Percentiles rank a stretch among this genome's conserved stretches.
These are phyloP conservation scores for Oncorhynchus gorbuscha DNA, from an alignment of 2,113 vertebrate genomes.

Conservation along the genomic window DNA sequence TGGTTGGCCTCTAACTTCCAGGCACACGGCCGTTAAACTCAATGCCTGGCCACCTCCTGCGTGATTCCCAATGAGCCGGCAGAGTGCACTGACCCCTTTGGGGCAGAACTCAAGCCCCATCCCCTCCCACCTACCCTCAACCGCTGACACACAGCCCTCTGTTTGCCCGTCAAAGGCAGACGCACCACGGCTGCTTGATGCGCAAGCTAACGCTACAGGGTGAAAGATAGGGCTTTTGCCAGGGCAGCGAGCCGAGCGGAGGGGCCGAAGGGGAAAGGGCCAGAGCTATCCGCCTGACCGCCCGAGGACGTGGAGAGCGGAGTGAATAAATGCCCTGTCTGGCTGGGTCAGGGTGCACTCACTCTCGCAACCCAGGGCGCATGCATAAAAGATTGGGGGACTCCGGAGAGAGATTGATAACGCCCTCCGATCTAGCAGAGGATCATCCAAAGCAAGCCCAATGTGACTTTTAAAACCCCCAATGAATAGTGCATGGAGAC, in stretches of 20 bases:
- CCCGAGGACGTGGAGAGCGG: slow-evolving; percentile 62
- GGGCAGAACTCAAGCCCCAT: slow-evolving; percentile 40
- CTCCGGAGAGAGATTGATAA: slow-evolving; percentile 72
- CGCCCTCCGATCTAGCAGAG: slow-evolving; percentile 32
- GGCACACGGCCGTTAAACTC: slow-evolving; percentile 60
- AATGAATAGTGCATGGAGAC: slow-evolving; percentile 72
- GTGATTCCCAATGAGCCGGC: slow-evolving; percentile 60
- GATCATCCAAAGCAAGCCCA: slow-evolving; percentile 66
- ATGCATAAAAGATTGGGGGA: slow-evolving; percentile 65
- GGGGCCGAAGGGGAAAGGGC: slow-evolving; percentile 35
- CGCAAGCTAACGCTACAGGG: slow-evolving; percentile 60
- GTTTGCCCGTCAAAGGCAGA: slow-evolving; percentile 67
- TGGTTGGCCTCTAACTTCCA: slow-evolving; percentile 36
- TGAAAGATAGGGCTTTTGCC: slow-evolving; percentile 51
- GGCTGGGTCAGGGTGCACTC: slow-evolving; percentile 68
- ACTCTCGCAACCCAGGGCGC: slow-evolving; percentile 67
- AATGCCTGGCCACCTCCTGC: slow-evolving; percentile 17
- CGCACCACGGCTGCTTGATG: slow-evolving; percentile 64
- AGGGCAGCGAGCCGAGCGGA: neutral
- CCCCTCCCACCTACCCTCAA: slow-evolving; percentile 49
- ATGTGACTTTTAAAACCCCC: slow-evolving; percentile 69
- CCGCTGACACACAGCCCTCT: slow-evolving; percentile 42
- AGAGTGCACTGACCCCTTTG: slow-evolving; percentile 53
- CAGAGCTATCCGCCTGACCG: slow-evolving; percentile 58
- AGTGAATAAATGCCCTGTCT: slow-evolving; percentile 76